A percentile compares a stretch with the other conserved stretches of the same genome.
phyloP scores from a whole-genome alignment of 2,797 vertebrate species.

The Menidia menidia region DNA sequence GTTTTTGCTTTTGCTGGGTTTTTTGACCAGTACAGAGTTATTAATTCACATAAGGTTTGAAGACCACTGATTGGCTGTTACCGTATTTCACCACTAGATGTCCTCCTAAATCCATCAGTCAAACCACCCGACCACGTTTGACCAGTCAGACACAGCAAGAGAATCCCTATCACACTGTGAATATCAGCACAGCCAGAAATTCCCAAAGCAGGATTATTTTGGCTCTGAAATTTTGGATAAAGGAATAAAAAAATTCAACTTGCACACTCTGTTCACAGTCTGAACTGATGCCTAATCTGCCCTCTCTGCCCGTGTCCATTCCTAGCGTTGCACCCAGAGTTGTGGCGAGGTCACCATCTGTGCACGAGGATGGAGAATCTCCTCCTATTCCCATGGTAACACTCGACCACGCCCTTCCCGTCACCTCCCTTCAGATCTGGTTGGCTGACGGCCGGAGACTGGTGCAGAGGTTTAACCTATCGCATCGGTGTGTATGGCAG shows the following conservation, averaged over 20 bases:
- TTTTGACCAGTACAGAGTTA: background rate
- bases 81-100: slow-evolving; percentile 73
- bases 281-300: slow-evolving; percentile 24
- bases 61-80: background rate
- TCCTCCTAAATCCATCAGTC: slow-evolving; percentile 61
- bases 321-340: slow-evolving; percentile 91
- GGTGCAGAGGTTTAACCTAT: slow-evolving; percentile 94
- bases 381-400: slow-evolving; percentile 86
- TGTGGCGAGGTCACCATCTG: slow-evolving; percentile 87
- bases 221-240: background rate
- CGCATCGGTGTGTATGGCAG: slow-evolving; percentile 86
- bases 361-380: slow-evolving; percentile 84
- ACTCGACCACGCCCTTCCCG: slow-evolving; percentile 88
- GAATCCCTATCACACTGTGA: background rate
- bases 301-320: slow-evolving; percentile 23
- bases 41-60: background rate
- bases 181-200: slow-evolving; percentile 3
- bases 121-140: slow-evolving; percentile 1
- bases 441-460: slow-evolving; percentile 92
- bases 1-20: background rate
- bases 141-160: slow-evolving; percentile 1
- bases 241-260: background rate
- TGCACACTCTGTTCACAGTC: background rate
- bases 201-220: background rate
- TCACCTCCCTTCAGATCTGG: slow-evolving; percentile 95